Percentiles rank a stretch among this genome's conserved stretches.
Evolutionary conservation across 1,140 invertebrate genomes (phyloP).

Genomic region (Drosophila malerkotliana): DNA sequence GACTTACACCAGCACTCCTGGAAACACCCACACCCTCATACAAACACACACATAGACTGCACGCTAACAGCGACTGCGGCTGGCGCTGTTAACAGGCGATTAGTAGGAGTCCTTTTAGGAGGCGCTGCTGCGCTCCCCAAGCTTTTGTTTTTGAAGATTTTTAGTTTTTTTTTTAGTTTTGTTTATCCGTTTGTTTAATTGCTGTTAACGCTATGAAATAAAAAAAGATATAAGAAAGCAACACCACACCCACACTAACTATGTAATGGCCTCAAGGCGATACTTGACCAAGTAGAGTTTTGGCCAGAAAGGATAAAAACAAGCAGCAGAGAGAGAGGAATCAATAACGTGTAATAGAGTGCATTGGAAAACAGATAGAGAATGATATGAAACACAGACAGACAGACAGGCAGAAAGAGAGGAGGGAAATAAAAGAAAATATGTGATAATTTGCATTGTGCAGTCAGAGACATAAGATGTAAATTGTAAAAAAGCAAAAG

Average conservation of each 20-base stretch:
- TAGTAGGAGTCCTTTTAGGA: constrained; percentile 27
- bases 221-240: constrained; percentile 41
- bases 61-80: constrained; percentile 68
- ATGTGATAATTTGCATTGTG: constrained; percentile 84
- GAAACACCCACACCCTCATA: constrained; percentile 17
- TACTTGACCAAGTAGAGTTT: constrained; percentile 77
- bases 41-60: constrained; percentile 55
- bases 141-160: constrained; percentile 30
- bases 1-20: constrained; percentile 21
- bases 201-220: constrained; percentile 65
- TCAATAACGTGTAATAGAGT: constrained; percentile 29
- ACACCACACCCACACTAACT: constrained; percentile 17
- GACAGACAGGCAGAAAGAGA: not conserved
- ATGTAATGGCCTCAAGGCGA: constrained; percentile 59
- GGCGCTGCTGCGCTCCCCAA: constrained; percentile 54
- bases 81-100: constrained; percentile 59
- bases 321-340: constrained; percentile 21
- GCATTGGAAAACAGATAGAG: constrained; percentile 33
- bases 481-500: constrained; percentile 65
- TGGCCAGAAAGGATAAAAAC: constrained; percentile 31
- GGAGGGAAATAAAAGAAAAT: constrained; percentile 58
- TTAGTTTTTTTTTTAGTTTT: constrained; percentile 37
- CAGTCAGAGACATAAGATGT: constrained; percentile 73
- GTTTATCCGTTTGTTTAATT: constrained; percentile 56
- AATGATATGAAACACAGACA: no score